Percentiles rank a stretch among this genome's conserved stretches.
Evolutionary conservation across 2,888 invertebrate genomes (phyloP).

Genomic region (Cyclophora punctaria): DNA sequence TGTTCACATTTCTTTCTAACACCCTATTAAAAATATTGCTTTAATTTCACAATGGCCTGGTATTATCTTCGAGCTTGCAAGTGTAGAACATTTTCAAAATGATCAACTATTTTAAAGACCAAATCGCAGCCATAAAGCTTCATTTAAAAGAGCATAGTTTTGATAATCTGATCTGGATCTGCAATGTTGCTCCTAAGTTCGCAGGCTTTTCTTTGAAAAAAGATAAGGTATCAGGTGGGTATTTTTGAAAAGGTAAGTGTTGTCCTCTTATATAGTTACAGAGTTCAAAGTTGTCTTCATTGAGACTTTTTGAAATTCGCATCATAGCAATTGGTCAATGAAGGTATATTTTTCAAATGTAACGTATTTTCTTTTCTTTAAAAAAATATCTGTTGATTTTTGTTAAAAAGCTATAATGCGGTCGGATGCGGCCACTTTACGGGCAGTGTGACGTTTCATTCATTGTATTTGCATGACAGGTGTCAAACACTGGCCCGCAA

Average conservation of each 20-base stretch:
- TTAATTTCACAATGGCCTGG: background rate
- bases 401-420: background rate
- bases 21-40: background rate
- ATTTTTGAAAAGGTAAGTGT: background rate
- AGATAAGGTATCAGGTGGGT: conserved; percentile 32
- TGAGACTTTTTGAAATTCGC: too few relatives aligned
- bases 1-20: conserved; percentile 2
- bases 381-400: background rate
- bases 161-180: conserved; percentile 40
- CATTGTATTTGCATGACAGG: too few relatives aligned
- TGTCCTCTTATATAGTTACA: too few relatives aligned
- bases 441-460: too few relatives aligned
- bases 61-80: background rate
- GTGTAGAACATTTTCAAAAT: conserved; percentile 9
- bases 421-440: too few relatives aligned
- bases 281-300: too few relatives aligned
- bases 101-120: conserved; percentile 13
- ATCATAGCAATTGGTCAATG: background rate
- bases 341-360: background rate
- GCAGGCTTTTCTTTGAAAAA: conserved; percentile 38
- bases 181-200: conserved; percentile 36
- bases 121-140: conserved; percentile 7
- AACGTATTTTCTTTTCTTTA: background rate
- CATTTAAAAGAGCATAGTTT: conserved; percentile 29
- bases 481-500: too few relatives aligned